phyloP scores from a whole-genome alignment of 1,140 invertebrate species.

The Pseudomyrmex dendroicus region DNA sequence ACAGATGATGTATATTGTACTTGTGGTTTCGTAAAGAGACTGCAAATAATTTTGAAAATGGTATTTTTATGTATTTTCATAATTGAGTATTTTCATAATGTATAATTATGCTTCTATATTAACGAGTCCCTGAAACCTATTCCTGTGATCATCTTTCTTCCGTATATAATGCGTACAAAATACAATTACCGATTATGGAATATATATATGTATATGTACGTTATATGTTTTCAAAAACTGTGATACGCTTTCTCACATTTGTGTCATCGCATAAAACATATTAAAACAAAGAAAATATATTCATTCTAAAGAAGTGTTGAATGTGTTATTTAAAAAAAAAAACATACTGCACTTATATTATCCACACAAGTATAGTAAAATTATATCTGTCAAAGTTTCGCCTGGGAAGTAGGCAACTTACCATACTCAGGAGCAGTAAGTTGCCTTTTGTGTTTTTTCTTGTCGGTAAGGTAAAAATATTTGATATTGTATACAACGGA shows the following conservation, averaged over 20 bases:
- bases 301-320: not conserved
- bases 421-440: not conserved
- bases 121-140: conserved; percentile 25
- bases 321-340: not conserved
- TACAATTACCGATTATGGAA: conserved; percentile 59
- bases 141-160: conserved; percentile 60
- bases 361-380: no score
- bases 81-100: conserved; percentile 28
- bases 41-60: conserved; percentile 46
- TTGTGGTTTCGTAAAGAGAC: not conserved
- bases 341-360: not conserved
- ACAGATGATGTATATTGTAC: not conserved
- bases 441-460: conserved; percentile 3
- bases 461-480: conserved; percentile 1
- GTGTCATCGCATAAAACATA: conserved; percentile 17
- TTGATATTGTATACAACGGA: no score
- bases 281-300: not conserved
- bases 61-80: conserved; percentile 62
- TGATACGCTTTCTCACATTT: conserved; percentile 12
- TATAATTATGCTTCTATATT: conserved; percentile 19
- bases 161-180: conserved; percentile 58
- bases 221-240: conserved; percentile 17
- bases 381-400: no score
- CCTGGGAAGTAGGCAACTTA: no score
- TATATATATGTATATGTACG: conserved; percentile 23